Evolutionary conservation across 2,797 vertebrate species (phyloP).

Genomic region (Phataginus tricuspis): DNA sequence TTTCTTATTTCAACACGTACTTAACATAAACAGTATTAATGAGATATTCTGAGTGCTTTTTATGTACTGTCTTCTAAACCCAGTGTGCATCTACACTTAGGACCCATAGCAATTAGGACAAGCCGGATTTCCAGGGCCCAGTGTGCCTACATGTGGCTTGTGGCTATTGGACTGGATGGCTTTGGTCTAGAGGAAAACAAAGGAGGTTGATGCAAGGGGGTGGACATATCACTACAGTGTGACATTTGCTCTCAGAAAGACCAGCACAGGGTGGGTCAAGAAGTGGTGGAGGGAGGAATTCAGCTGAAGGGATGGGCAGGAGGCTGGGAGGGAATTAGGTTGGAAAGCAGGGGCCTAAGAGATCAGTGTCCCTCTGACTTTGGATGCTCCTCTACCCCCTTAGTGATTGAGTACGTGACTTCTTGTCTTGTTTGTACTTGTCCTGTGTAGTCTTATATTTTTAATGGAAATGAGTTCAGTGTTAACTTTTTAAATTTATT

Average conservation of each 20-base stretch:
- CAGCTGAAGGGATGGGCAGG: accelerated
- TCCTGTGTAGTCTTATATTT: not conserved
- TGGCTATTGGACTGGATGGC: not conserved
- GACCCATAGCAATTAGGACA: not conserved
- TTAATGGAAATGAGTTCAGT: slow-evolving; percentile 22
- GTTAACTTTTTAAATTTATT: no score
- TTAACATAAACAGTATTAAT: not conserved
- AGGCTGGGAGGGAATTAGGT: not conserved
- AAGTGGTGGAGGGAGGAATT: no score
- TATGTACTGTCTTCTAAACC: not conserved
- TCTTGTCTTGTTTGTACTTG: not conserved
- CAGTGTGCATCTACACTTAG: not conserved
- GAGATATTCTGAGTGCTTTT: not conserved
- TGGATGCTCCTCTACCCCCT: no score
- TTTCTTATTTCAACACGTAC: not conserved
- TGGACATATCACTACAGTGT: not conserved
- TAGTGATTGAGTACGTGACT: not conserved
- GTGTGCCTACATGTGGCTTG: not conserved
- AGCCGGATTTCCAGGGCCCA: not conserved
- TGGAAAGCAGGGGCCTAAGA: no score
- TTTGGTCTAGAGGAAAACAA: not conserved
- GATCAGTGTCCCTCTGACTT: accelerated
- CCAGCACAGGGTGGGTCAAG: not conserved
- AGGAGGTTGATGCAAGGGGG: not conserved
- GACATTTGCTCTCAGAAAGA: not conserved